Evolutionary conservation across 2,797 vertebrate species (phyloP), one percentile per base, ranked within the genome.

Genomic region (Xenops minutus): DNA sequence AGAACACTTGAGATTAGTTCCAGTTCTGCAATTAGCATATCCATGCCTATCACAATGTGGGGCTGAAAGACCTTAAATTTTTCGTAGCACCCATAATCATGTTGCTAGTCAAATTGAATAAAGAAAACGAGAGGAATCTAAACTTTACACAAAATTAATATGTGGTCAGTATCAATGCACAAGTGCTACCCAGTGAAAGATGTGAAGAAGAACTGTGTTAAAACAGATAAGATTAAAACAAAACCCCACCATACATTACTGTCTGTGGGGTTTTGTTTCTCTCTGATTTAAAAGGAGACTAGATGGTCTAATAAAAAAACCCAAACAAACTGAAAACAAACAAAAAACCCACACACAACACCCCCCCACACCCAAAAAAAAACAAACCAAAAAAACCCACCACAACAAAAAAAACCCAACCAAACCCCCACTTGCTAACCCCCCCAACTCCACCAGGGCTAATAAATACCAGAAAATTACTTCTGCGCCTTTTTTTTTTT

Each of bases 281-380:
- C 10, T 46, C 34, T 56, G 17, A 83, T 29, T 66, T 71, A 77
- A 30, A 66, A 32, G 8, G 10, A 79, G 22, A 79, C 12, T 74
- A 63, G 55, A 37, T 0, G 2, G 19, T 59, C 41, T 63, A n/a
- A 39, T 2, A 68, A 29, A 32, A 9, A 26, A 12, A 49, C 4
- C 2, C 3, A 7, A 6, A 30, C 12, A 20, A 27, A 46, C 49
- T 4, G 4, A 5, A 14, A n/a, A 23, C 4, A 20, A 15, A 11
- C 7, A 37, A 20, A 19, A 58, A 36, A 15, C 11, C 7, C 32
- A 29, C 20, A 72, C 24, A 23, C 9, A 43, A 26, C 12, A 41
- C 4, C 2, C 3, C 9, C n/a, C n/a, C n/a, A n/a, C n/a, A n/a
- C n/a, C n/a, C n/a, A n/a, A n/a, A n/a, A n/a, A n/a, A n/a, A 6